A percentile compares a stretch with the other conserved stretches of the same genome.
Evolutionary conservation across 2,797 vertebrate genomes (phyloP).

Genomic region (Parauchenoglanis ngamensis): DNA sequence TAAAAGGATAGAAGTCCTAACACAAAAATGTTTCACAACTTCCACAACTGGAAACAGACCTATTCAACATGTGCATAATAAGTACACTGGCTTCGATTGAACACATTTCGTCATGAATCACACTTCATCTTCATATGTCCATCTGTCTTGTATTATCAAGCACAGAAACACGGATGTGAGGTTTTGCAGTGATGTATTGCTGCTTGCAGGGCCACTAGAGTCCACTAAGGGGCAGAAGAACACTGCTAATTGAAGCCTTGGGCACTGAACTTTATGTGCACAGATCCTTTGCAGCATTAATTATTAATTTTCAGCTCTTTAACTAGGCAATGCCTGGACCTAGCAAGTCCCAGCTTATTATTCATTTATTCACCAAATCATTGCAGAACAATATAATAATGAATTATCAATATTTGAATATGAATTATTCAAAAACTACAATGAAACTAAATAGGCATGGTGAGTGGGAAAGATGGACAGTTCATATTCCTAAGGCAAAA

Average conservation of each 20-base stretch:
- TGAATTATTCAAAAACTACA: not conserved
- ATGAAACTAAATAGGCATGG: not conserved
- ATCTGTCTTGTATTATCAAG: not conserved
- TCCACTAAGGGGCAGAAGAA: constrained; percentile 63
- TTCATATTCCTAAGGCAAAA: constrained; percentile 16
- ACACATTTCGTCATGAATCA: not conserved
- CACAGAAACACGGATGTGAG: not conserved
- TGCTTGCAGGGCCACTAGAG: constrained; percentile 4
- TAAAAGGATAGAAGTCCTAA: constrained; percentile 18
- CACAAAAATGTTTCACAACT: constrained; percentile 19
- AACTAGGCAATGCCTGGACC: not conserved
- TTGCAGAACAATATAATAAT: not conserved
- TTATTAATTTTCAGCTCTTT: constrained; percentile 9
- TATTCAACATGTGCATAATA: constrained; percentile 33
- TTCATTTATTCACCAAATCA: not conserved
- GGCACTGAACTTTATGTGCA: not conserved
- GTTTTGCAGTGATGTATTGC: not conserved
- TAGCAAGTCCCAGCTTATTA: not conserved
- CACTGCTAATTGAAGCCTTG: constrained; percentile 35
- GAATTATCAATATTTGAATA: not conserved
- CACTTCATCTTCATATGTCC: constrained; percentile 15
- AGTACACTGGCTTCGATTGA: not conserved
- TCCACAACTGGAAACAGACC: not conserved
- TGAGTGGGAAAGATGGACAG: not conserved
- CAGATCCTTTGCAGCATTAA: constrained; percentile 15